Percentiles rank a stretch among this genome's conserved stretches.
These are phyloP conservation scores for Eupithecia subfuscata DNA, from an alignment of 2,888 invertebrate species.

Conservation along the genomic window DNA sequence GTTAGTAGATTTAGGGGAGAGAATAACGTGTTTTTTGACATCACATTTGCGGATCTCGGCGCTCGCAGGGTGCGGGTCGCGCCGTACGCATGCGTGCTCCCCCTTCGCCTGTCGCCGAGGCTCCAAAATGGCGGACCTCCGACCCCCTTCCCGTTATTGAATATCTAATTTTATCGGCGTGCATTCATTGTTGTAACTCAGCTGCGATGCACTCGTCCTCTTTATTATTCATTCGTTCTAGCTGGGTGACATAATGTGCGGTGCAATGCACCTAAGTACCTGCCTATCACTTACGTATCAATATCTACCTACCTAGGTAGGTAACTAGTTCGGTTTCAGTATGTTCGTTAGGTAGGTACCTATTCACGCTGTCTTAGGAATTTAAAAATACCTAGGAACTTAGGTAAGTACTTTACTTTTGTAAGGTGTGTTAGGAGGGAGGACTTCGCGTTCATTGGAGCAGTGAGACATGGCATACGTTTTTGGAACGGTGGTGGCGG, in stretches of 20 bases:
- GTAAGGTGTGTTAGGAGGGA: too few species aligned
- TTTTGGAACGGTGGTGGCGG: too few species aligned
- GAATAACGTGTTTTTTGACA: conserved; percentile 83
- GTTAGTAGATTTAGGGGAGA: conserved; percentile 80
- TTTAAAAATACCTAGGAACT: too few species aligned
- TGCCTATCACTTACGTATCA: not conserved
- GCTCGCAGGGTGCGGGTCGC: conserved; percentile 76
- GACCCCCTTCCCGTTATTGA: conserved; percentile 81
- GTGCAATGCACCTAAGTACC: not conserved
- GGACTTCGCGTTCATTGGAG: too few species aligned
- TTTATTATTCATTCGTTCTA: conserved; percentile 51
- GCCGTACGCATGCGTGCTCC: conserved; percentile 75
- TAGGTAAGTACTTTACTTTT: too few species aligned
- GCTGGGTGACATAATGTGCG: conserved; percentile 13
- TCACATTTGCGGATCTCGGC: conserved; percentile 76
- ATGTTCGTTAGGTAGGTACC: too few species aligned
- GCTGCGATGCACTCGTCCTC: conserved; percentile 59
- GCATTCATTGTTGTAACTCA: conserved; percentile 71
- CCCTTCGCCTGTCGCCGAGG: conserved; percentile 72
- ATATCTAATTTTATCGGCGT: conserved; percentile 82
- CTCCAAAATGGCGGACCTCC: conserved; percentile 81
- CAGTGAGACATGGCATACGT: too few species aligned
- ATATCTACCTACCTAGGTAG: not conserved
- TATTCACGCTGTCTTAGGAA: too few species aligned
- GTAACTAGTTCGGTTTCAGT: too few species aligned